A percentile compares a stretch with the other conserved stretches of the same genome.
Evolutionary conservation across 2,113 vertebrate genomes (phyloP).

Genomic region (Casuarius casuarius): DNA sequence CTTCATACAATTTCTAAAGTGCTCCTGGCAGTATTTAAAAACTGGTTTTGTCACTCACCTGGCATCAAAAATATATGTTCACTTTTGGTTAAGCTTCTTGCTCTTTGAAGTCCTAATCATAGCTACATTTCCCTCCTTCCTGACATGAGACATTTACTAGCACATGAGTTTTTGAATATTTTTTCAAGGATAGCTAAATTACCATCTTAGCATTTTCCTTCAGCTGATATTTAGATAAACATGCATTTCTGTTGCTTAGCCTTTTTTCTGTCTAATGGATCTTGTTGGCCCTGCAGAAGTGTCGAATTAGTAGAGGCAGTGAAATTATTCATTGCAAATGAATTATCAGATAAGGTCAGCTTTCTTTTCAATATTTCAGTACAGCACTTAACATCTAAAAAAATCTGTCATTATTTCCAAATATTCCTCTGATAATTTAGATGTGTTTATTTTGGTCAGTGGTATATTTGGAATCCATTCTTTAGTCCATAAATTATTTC

Average conservation of each 20-base stretch:
- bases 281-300: not conserved
- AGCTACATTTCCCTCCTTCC: not conserved
- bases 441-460: not conserved
- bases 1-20: not conserved
- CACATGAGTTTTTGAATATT: not conserved
- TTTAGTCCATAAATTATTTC: not conserved
- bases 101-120: fast-evolving
- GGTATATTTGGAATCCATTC: not conserved
- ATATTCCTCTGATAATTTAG: not conserved
- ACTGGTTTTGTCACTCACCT: not conserved
- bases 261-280: not conserved
- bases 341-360: not conserved
- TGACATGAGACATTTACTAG: not conserved
- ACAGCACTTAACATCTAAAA: not conserved
- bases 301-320: not conserved
- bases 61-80: not conserved
- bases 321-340: not conserved
- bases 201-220: not conserved
- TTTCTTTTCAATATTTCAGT: not conserved
- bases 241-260: not conserved
- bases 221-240: not conserved
- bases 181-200: not conserved
- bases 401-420: not conserved
- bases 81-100: not conserved
- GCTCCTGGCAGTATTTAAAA: not conserved